Evolutionary conservation across 2,888 invertebrate genomes (phyloP).

Genomic region (Hypsopygia costalis): DNA sequence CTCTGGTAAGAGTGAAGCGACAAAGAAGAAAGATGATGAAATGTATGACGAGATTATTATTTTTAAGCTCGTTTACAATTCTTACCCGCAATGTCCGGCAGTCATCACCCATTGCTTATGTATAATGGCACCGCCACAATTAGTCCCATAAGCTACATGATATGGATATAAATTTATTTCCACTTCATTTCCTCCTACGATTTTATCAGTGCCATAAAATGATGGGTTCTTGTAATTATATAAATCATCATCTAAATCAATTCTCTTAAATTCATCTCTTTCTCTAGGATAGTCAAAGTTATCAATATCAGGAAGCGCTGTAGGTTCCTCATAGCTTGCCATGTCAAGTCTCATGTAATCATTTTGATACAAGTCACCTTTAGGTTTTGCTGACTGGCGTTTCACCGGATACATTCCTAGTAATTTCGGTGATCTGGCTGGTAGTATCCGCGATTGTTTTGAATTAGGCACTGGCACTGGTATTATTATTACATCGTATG

Average conservation of each 20-base stretch:
- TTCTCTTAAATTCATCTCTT: conserved; percentile 15
- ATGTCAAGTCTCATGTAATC: conserved; percentile 41
- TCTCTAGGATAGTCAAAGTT: conserved; percentile 44
- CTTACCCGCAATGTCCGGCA: conserved; percentile 75
- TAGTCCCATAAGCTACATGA: conserved; percentile 62
- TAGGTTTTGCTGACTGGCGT: conserved; percentile 2
- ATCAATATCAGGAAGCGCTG: conserved; percentile 49
- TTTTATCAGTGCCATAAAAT: conserved; percentile 48
- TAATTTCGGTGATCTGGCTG: conserved; percentile 4
- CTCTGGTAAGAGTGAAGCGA: too few species aligned
- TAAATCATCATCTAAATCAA: conserved; percentile 12
- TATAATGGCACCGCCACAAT: conserved; percentile 70
- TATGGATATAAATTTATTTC: conserved; percentile 69
- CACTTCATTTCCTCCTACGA: conserved; percentile 63
- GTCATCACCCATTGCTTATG: conserved; percentile 60
- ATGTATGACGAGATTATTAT: too few species aligned
- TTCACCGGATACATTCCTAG: conserved; percentile 7
- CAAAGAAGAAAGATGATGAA: too few species aligned
- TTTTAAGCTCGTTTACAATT: conserved; percentile 4
- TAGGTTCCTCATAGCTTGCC: conserved; percentile 50
- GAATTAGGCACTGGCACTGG: conserved; percentile 36
- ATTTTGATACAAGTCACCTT: conserved; percentile 15
- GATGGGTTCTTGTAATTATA: too few species aligned
- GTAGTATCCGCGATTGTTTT: neutral
- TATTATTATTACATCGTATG: conserved; percentile 53